Conservation (phyloP, 2,888 invertebrate species). For the Teleogryllus oceanicus region DNA sequence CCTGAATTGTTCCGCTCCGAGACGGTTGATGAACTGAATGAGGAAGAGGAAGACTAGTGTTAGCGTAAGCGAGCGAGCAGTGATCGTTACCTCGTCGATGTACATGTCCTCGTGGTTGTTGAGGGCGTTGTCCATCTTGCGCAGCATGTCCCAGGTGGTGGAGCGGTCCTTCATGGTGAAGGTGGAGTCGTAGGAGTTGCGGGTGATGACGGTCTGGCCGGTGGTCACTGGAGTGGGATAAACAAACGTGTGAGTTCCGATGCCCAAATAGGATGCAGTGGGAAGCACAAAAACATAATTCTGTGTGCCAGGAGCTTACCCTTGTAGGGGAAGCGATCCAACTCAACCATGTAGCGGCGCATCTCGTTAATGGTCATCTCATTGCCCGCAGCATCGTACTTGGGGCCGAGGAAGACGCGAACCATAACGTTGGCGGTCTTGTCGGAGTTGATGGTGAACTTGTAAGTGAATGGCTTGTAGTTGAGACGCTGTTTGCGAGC, state of each 20-base stretch:
- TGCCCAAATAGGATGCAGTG: neutral
- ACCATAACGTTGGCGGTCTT: constrained; percentile 59
- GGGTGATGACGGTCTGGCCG: constrained; percentile 65
- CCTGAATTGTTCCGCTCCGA: neutral
- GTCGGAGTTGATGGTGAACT: constrained; percentile 56
- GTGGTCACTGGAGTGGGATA: constrained; percentile 47
- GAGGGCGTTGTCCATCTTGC: constrained; percentile 56
- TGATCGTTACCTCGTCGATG: constrained; percentile 38
- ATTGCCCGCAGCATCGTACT: constrained; percentile 58
- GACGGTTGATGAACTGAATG: neutral
- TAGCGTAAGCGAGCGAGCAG: neutral
- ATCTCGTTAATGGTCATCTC: constrained; percentile 55
- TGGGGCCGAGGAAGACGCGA: constrained; percentile 66
- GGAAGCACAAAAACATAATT: neutral
- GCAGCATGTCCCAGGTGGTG: constrained; percentile 61
- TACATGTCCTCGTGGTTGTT: constrained; percentile 54
- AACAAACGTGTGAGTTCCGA: no score
- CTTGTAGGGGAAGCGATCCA: constrained; percentile 61
- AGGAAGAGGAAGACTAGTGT: no score
- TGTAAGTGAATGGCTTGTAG: constrained; percentile 61
- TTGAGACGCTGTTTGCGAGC: constrained; percentile 62
- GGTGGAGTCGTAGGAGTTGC: constrained; percentile 64
- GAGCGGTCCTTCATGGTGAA: constrained; percentile 62
- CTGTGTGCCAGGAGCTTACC: constrained; percentile 40
- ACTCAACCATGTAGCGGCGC: constrained; percentile 61